Conservation (phyloP, 2,113 vertebrate genomes). For the Lepisosteus oculatus region DNA sequence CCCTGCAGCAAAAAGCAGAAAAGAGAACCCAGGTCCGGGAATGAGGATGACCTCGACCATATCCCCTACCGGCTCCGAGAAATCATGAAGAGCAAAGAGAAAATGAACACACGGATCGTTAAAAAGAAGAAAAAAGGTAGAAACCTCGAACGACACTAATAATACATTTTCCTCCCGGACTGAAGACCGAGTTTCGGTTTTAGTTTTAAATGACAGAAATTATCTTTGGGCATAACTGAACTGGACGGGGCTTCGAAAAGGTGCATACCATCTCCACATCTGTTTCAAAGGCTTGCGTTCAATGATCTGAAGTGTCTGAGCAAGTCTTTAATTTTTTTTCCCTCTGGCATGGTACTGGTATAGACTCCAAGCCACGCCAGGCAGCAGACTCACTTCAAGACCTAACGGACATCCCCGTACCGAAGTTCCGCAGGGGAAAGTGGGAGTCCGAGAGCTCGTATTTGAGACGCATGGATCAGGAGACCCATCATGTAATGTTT, state of each 20-base stretch:
- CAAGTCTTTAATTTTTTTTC: background rate
- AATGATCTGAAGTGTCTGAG: too few species aligned
- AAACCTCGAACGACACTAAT: too few species aligned
- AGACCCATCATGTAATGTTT: slow-evolving; percentile 73
- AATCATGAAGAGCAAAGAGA: slow-evolving; percentile 80
- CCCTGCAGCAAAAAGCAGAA: slow-evolving; percentile 50
- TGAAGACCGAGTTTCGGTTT: too few species aligned
- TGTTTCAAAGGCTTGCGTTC: too few species aligned
- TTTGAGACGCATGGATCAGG: slow-evolving; percentile 75
- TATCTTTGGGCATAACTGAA: too few species aligned
- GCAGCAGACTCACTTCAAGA: slow-evolving; percentile 11
- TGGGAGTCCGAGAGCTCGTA: slow-evolving; percentile 69
- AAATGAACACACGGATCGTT: slow-evolving; percentile 52
- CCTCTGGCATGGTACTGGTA: slow-evolving; percentile 2
- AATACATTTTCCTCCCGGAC: too few species aligned
- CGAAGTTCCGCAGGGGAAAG: slow-evolving; percentile 68
- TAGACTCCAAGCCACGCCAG: slow-evolving; percentile 14
- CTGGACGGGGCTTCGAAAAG: too few species aligned
- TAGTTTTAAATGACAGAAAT: too few species aligned
- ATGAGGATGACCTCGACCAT: slow-evolving; percentile 71
- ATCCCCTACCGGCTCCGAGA: slow-evolving; percentile 86
- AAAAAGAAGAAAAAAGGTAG: slow-evolving; percentile 40
- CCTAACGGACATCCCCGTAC: slow-evolving; percentile 57
- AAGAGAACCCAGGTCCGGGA: slow-evolving; percentile 58
- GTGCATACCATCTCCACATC: too few species aligned